Base-by-base conservation (phyloP, 92 coral and sea anemone species). In the Bergia sp. region DNA sequence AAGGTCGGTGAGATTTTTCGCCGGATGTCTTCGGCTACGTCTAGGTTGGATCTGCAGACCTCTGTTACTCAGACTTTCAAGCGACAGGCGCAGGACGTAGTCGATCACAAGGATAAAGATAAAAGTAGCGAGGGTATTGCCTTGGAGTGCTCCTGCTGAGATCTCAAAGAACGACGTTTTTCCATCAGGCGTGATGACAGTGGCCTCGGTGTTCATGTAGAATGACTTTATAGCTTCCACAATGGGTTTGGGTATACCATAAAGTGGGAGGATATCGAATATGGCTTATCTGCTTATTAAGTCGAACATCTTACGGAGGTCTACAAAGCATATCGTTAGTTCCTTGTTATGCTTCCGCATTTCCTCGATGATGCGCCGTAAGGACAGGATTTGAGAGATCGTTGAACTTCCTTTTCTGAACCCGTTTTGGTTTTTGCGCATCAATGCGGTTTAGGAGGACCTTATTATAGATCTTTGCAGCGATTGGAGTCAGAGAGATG, bases 381-480 rank as follows among this genome's bases (percentile, higher is more conserved):
- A 42, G 61, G 86, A 64, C 4, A 90, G 89, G n/a, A 90, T 85
- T 85, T 76, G 74, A 15, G 71, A 65, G 57, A 53, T 65, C 29
- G 91, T 82, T 18, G 90, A 80, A 8, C 82, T 77, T 11, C 85
- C 85, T 71, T 21, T 90, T 78, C 89, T 78, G 75, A 90, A 90
- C 3, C 92, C 82, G 37, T 85, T 79, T 86, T 86, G 89, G 65
- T 85, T 85, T 39, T 64, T 84, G 37, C 88, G 44, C 78, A 67
- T 45, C 75, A 39, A 91, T 38, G 37, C 88, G 78, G 4, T 67
- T 89, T 36, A 80, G 73, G 1, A 92, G 90, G 85, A 89, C 89
- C 77, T 65, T 77, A 86, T 92, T 90, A 89, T 86, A 89, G 45
- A 90, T 86, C 72, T 92, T 92, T 18, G 92, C n/a, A 7, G 94